These are phyloP conservation scores for Erpobdella octoculata DNA, from an alignment of 2,888 invertebrate species.

Conservation along the genomic window DNA sequence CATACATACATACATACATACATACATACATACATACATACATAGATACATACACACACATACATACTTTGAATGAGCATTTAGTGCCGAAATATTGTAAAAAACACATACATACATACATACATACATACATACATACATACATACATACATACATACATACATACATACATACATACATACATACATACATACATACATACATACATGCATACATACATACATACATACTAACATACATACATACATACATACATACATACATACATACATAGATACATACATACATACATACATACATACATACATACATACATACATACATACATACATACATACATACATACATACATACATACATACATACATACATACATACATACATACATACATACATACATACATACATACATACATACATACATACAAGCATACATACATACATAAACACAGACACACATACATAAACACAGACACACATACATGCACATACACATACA, in stretches of 20 bases:
- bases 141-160: neutral
- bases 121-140: slow-evolving; percentile 1
- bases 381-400: slow-evolving; percentile 27
- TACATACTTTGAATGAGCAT: too few species aligned
- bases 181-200: slow-evolving; percentile 1
- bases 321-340: slow-evolving; percentile 23
- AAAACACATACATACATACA: too few species aligned
- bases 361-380: slow-evolving; percentile 27
- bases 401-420: slow-evolving; percentile 30
- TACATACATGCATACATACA: slow-evolving; percentile 20
- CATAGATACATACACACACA: neutral
- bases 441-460: too few species aligned
- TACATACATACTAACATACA: slow-evolving; percentile 18
- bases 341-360: slow-evolving; percentile 4
- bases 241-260: neutral
- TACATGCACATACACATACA: slow-evolving; percentile 27
- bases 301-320: slow-evolving; percentile 26
- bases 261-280: slow-evolving; percentile 3
- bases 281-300: slow-evolving; percentile 8
- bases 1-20: neutral
- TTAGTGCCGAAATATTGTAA: too few species aligned
- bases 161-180: neutral
- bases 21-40: neutral
- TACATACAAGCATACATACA: too few species aligned
- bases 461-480: too few species aligned